Conservation (phyloP, 2,888 invertebrate genomes). For the Hypomecis punctinalis region DNA sequence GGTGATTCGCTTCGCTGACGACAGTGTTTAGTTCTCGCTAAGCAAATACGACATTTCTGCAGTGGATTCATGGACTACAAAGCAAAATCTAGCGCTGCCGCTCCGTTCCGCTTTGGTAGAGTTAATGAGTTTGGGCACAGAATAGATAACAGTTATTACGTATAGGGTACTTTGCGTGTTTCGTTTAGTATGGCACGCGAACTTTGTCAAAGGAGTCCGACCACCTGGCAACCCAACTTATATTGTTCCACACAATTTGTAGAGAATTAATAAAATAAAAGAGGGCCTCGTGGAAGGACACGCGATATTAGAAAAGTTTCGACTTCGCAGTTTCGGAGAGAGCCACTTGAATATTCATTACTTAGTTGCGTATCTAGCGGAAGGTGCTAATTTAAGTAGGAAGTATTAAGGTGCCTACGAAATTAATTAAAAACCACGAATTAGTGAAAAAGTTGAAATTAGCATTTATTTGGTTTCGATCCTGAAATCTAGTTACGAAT, state of each 20-base stretch:
- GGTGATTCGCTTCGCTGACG: no score
- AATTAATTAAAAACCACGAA: slow-evolving; percentile 6
- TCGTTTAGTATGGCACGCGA: slow-evolving; percentile 5
- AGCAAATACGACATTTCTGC: no score
- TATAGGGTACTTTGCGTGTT: background rate
- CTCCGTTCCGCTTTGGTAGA: no score
- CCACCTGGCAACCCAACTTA: slow-evolving; percentile 12
- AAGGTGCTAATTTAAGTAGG: slow-evolving; percentile 22
- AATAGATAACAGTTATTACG: no score
- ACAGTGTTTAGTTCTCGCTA: no score
- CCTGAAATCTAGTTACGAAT: no score
- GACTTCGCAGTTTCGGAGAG: slow-evolving; percentile 27
- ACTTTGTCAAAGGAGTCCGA: slow-evolving; percentile 15
- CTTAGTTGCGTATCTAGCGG: slow-evolving; percentile 17
- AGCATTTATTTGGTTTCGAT: no score
- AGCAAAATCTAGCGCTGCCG: no score
- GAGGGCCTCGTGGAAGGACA: slow-evolving; percentile 28
- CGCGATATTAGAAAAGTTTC: slow-evolving; percentile 35
- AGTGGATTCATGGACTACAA: no score
- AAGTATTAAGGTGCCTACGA: slow-evolving; percentile 8
- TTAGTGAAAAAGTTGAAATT: no score
- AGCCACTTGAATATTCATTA: slow-evolving; percentile 30
- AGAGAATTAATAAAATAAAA: slow-evolving; percentile 28
- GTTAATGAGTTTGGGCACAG: no score
- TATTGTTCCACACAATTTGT: slow-evolving; percentile 25